phyloP scores from a whole-genome alignment of 2,797 vertebrate genomes.

The Phoebastria nigripes region DNA sequence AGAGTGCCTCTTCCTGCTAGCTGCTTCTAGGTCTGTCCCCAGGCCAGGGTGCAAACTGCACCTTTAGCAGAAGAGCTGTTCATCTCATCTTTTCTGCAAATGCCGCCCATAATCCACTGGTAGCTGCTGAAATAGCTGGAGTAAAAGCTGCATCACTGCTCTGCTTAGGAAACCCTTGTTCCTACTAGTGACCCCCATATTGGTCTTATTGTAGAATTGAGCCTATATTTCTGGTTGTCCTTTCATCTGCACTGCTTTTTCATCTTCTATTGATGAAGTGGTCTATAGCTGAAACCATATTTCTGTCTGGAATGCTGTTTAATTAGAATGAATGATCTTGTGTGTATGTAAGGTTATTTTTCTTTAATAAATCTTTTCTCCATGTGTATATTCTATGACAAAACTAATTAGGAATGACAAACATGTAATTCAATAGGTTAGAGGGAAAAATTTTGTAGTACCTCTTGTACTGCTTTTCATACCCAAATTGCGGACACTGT shows the following conservation, averaged over 20 bases:
- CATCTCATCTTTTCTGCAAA: neutral
- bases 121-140: neutral
- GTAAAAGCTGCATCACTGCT: neutral
- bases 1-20: neutral
- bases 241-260: conserved; percentile 40
- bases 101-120: neutral
- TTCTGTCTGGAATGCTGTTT: conserved; percentile 62
- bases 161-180: neutral
- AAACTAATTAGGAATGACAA: conserved; percentile 73
- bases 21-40: neutral
- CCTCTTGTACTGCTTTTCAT: conserved; percentile 25
- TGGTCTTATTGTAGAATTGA: neutral
- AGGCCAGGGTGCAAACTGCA: neutral
- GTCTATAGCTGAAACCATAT: conserved; percentile 2
- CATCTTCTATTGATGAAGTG: conserved; percentile 1
- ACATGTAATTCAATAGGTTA: conserved; percentile 49
- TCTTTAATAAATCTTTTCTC: conserved; percentile 65
- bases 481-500: conserved; percentile 19
- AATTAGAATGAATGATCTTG: conserved; percentile 74
- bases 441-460: conserved; percentile 30
- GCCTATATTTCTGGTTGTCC: neutral
- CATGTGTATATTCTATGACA: conserved; percentile 63
- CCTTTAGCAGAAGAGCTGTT: neutral
- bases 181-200: neutral
- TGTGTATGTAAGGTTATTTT: conserved; percentile 73